Percentiles rank a stretch among this genome's conserved stretches.
Conservation (phyloP, 2,888 invertebrate species). For the Leptarthrus brevirostris region DNA sequence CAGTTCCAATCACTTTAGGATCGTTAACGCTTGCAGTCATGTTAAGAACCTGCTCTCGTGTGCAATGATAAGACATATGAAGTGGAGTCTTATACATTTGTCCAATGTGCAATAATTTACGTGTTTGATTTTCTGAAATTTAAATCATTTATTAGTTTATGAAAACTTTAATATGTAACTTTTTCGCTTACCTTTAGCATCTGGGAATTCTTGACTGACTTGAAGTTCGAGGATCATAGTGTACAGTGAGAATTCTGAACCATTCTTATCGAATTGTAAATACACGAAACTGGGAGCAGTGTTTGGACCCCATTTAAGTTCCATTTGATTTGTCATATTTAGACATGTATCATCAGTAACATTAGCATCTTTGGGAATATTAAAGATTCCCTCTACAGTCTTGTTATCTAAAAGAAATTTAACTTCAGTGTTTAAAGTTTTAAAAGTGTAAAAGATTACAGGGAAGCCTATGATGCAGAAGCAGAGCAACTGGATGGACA, state of each 20-base stretch:
- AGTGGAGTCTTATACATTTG: slow-evolving; percentile 72
- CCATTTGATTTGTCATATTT: slow-evolving; percentile 66
- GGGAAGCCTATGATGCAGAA: too few species aligned
- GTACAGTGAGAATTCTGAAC: slow-evolving; percentile 61
- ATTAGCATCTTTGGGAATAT: slow-evolving; percentile 67
- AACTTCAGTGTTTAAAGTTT: too few species aligned
- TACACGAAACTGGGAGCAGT: slow-evolving; percentile 59
- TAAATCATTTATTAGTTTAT: not conserved
- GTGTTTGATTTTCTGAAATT: slow-evolving; percentile 61
- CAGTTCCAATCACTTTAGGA: slow-evolving; percentile 64
- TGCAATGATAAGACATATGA: slow-evolving; percentile 80
- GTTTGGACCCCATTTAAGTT: slow-evolving; percentile 59
- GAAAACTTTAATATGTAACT: too few species aligned
- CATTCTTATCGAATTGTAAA: slow-evolving; percentile 67
- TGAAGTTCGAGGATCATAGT: slow-evolving; percentile 60
- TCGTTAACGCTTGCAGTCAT: slow-evolving; percentile 65
- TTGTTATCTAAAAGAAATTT: slow-evolving; percentile 58
- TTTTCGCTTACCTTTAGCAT: slow-evolving; percentile 61
- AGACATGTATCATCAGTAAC: slow-evolving; percentile 66
- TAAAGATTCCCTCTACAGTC: slow-evolving; percentile 60
- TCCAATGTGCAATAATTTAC: slow-evolving; percentile 67
- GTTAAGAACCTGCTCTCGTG: slow-evolving; percentile 71
- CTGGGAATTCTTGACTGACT: slow-evolving; percentile 62
- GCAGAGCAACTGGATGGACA: too few species aligned
- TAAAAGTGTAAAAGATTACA: too few species aligned